Base-by-base conservation (phyloP, 2,888 invertebrate species). In the Xanthorhoe spadicearia region DNA sequence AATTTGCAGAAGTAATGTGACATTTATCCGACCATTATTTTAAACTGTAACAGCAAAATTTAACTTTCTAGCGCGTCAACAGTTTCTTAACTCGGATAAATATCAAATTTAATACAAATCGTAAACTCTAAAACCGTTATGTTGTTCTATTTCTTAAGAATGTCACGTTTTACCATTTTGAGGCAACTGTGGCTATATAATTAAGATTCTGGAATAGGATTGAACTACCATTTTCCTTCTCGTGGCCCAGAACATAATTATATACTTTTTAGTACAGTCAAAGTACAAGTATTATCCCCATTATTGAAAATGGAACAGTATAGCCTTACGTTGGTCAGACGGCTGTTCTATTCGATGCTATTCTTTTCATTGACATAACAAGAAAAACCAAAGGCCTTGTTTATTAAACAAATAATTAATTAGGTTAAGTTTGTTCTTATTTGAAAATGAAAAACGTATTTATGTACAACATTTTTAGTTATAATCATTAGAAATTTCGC, bases 141-240 rank as follows among this genome's bases (percentile, higher is more conserved):
- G 72, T 72, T 74, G 57, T 72, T 57, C 66, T 65, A 65, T 75
- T 74, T 79, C 77, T 76, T 71, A 62, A 71, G 62, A 78, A 78
- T 77, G 83, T 83, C 84, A 84, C 84, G 84, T 83, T 76, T 73
- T 57, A 9, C 80, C 81, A 80, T 84, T 83, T 69, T 65, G 65
- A 68, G 51, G 66, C 52, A 83, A 83, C 82, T 83, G 82, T 80
- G 59, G 74, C 79, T 77, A 81, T 83, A 78, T 83, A 79, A 83
- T 83, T 83, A 82, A 75, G 72, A 74, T 79, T 77, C 74, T 64
- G 74, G 66, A 78, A 81, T 76, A 74, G 74, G 62, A 74, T 74
- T 71, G 67, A 64, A 61, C 65, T 59, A 54, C 69, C 63, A 73
- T 74, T 75, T 72, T 75, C 74, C 68, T 73, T 76, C 71, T 74